These are phyloP conservation scores for Amphiprion clarkii DNA, from an alignment of 2,797 vertebrate species.

Conservation along the genomic window DNA sequence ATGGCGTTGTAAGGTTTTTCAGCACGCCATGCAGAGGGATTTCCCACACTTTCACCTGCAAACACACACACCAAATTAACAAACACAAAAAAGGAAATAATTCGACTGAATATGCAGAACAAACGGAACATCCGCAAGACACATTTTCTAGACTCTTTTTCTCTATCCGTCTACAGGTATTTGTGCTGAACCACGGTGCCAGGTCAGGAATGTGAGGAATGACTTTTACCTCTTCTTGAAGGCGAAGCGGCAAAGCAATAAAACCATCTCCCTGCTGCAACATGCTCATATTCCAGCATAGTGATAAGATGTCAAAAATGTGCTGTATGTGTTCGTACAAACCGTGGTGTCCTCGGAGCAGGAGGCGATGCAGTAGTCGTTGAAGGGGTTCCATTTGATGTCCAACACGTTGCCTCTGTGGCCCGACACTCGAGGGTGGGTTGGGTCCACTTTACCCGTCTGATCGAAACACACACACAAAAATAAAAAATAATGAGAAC, in stretches of 20 bases:
- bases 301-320: slow-evolving; percentile 39
- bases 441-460: slow-evolving; percentile 95
- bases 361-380: slow-evolving; percentile 94
- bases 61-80: slow-evolving; percentile 20
- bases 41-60: slow-evolving; percentile 94
- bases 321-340: slow-evolving; percentile 62
- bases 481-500: background rate
- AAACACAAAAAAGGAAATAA: background rate
- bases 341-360: slow-evolving; percentile 95
- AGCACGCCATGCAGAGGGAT: slow-evolving; percentile 89
- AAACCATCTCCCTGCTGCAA: slow-evolving; percentile 57
- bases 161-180: slow-evolving; percentile 19
- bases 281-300: slow-evolving; percentile 42
- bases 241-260: slow-evolving; percentile 50
- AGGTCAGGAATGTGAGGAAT: slow-evolving; percentile 71
- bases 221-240: slow-evolving; percentile 47
- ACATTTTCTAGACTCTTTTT: slow-evolving; percentile 16
- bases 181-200: slow-evolving; percentile 25
- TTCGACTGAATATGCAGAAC: background rate
- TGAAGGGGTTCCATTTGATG: slow-evolving; percentile 96
- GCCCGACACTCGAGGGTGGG: slow-evolving; percentile 91
- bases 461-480: slow-evolving; percentile 61
- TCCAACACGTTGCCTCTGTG: slow-evolving; percentile 94
- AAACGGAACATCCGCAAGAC: background rate
- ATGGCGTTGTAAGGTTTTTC: slow-evolving; percentile 86